Base-by-base conservation (phyloP, 1,140 invertebrate genomes). In the Ceratitis capitata region DNA sequence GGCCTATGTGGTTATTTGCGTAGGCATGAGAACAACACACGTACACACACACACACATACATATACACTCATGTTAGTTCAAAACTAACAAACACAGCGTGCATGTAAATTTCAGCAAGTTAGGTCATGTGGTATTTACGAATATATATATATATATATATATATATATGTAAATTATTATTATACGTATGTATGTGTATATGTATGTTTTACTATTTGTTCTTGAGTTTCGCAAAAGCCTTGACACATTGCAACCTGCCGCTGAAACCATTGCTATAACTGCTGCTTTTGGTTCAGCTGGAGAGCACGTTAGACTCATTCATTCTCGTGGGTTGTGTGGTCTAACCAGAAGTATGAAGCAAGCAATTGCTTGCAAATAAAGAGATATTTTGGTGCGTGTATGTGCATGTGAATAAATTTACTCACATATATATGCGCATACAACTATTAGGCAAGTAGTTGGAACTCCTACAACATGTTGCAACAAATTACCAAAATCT, bases 211-310 rank as follows among this genome's bases (percentile, higher is more conserved):
- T 26, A n/a, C n/a, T 61, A 61, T 61, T 61, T 61, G 23, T 29
- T n/a, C 56, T n/a, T n/a, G n/a, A 14, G 19, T 78, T 23, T 45
- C 19, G 42, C 69, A 78, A 42, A 23, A 78, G 69, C 69, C 69
- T 78, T 78, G 69, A 78, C 69, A 78, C 69, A 78, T 45, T 45
- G 69, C 39, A 35, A n/a, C 69, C 39, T 78, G 69, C 42, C 45
- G 69, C n/a, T n/a, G n/a, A n/a, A n/a, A n/a, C n/a, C n/a, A n/a
- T n/a, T n/a, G n/a, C n/a, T n/a, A n/a, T n/a, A n/a, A n/a, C n/a
- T n/a, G n/a, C n/a, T n/a, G n/a, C n/a, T n/a, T n/a, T n/a, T n/a
- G 2, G 45, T 12, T 47, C 51, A 23, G 51, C 51, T n/a, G 1
- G 23, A 47, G 12, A 5, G 39, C 69, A 19, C 39, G 32, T 42